These are phyloP conservation scores for Brachionichthys hirsutus DNA, from an alignment of 2,113 vertebrate species.

Conservation along the genomic window DNA sequence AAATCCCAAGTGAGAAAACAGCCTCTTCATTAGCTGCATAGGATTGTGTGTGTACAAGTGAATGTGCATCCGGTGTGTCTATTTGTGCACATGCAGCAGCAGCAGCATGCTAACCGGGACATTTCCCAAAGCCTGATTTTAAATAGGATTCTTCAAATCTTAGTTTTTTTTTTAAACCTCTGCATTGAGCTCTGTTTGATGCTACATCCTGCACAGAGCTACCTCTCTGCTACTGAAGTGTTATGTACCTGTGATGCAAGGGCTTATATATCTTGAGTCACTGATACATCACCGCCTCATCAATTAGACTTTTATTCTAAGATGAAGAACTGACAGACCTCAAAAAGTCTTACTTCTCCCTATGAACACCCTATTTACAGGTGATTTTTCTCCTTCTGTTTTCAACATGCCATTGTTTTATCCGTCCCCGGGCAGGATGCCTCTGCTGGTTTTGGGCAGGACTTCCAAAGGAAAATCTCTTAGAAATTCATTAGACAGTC, in stretches of 20 bases:
- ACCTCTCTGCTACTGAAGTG: constrained; percentile 26
- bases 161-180: constrained; percentile 47
- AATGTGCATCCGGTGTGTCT: constrained; percentile 18
- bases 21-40: constrained; percentile 60
- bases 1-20: constrained; percentile 56
- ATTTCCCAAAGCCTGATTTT: constrained; percentile 35
- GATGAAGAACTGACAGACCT: no score
- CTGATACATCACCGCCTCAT: constrained; percentile 8
- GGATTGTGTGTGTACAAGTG: constrained; percentile 15
- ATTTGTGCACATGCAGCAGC: no score
- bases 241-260: constrained; percentile 28
- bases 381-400: not conserved
- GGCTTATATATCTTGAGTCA: constrained; percentile 23
- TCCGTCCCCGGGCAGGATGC: constrained; percentile 54
- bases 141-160: constrained; percentile 34
- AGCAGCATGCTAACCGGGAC: constrained; percentile 61
- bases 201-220: constrained; percentile 15
- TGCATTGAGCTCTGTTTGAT: constrained; percentile 29
- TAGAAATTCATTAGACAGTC: constrained; percentile 68
- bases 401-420: constrained; percentile 56
- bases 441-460: constrained; percentile 31
- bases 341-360: not conserved
- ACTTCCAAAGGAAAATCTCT: no score
- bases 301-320: constrained; percentile 19
- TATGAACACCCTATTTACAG: no score